A percentile compares a stretch with the other conserved stretches of the same genome.
Evolutionary conservation across 2,888 invertebrate genomes (phyloP).

Genomic region (Epinotia ramella): DNA sequence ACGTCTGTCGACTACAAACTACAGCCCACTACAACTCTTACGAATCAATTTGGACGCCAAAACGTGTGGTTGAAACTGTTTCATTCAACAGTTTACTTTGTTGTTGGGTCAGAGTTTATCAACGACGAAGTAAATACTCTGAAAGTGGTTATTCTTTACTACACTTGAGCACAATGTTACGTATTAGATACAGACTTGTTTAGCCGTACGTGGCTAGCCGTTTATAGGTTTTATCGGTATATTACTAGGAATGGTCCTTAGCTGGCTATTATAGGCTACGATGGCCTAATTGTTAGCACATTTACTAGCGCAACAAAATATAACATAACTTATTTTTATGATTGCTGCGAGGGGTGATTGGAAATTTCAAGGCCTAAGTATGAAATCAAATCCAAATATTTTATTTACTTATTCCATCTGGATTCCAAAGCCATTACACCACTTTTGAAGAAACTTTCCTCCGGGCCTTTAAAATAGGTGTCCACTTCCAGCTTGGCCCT

Average conservation of each 20-base stretch:
- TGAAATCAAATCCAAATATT: no score
- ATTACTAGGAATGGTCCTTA: background rate
- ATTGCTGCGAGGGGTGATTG: no score
- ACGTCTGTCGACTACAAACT: conserved; percentile 61
- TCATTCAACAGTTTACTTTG: conserved; percentile 31
- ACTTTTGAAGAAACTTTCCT: no score
- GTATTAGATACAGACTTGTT: background rate
- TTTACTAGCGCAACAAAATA: background rate
- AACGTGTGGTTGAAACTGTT: conserved; percentile 14
- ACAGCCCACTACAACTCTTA: conserved; percentile 52
- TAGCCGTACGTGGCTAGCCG: background rate
- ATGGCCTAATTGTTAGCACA: background rate
- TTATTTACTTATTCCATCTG: no score
- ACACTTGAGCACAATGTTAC: background rate
- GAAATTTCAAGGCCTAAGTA: no score
- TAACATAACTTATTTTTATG: background rate
- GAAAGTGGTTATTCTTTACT: background rate
- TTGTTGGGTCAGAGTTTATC: conserved; percentile 24
- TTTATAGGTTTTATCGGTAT: background rate
- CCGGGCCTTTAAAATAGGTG: no score
- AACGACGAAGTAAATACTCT: conserved; percentile 9
- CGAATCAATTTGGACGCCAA: conserved; percentile 9
- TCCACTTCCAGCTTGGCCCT: no score
- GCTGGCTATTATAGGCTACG: background rate
- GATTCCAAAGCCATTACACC: no score